A percentile compares a stretch with the other conserved stretches of the same genome.
Conservation (phyloP, 2,797 vertebrate species). For the Enteromius paludinosus region DNA sequence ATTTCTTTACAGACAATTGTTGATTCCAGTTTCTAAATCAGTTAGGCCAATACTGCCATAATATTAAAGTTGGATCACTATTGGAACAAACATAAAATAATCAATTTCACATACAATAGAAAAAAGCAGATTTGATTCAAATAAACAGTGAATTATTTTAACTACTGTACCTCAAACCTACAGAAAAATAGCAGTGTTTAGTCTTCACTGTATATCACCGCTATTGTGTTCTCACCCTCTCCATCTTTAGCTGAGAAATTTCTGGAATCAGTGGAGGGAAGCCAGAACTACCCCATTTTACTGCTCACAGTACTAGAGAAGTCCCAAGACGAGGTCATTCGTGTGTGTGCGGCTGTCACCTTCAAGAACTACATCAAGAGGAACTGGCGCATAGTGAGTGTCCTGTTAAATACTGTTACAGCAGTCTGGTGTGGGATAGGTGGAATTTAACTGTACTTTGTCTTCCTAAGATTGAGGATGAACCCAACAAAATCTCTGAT, state of each 20-base stretch:
- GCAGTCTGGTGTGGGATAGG: neutral
- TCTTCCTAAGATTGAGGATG: slow-evolving; percentile 86
- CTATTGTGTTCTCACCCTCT: neutral
- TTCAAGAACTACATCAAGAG: slow-evolving; percentile 99
- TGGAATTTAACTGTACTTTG: slow-evolving; percentile 12
- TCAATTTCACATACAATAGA: neutral
- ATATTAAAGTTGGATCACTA: too few species aligned
- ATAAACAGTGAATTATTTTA: neutral
- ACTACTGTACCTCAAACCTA: too few species aligned
- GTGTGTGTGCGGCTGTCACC: slow-evolving; percentile 95
- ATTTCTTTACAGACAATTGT: too few species aligned
- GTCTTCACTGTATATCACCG: neutral
- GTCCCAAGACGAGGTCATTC: slow-evolving; percentile 94
- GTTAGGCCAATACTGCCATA: too few species aligned
- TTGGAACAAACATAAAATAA: too few species aligned
- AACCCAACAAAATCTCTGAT: slow-evolving; percentile 97
- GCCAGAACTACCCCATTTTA: slow-evolving; percentile 92
- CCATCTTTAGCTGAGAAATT: slow-evolving; percentile 90
- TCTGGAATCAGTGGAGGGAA: slow-evolving; percentile 95
- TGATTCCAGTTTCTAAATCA: too few species aligned
- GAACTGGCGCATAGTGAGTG: slow-evolving; percentile 98
- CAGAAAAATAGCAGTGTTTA: neutral
- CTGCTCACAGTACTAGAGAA: slow-evolving; percentile 93
- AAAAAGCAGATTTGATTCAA: neutral
- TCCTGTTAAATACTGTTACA: neutral